Evolutionary conservation across 2,797 vertebrate species (phyloP).

Genomic region (Trichosurus vulpecula): DNA sequence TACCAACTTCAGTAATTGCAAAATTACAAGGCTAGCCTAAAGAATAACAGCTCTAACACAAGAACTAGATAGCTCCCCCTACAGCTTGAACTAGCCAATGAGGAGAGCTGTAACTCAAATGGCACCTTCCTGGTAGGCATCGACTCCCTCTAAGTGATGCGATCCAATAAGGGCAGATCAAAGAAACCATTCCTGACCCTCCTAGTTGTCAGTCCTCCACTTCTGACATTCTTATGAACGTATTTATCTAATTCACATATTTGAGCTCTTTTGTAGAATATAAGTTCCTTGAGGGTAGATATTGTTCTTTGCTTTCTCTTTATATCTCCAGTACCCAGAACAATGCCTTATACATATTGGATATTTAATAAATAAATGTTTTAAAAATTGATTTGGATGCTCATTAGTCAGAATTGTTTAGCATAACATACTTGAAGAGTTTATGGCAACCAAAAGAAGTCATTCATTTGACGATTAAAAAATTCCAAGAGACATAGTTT

Average conservation of each 20-base stretch:
- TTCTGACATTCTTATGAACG: neutral
- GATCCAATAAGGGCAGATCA: neutral
- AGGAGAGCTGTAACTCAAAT: neutral
- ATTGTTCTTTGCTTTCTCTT: neutral
- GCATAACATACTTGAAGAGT: neutral
- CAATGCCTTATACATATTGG: neutral
- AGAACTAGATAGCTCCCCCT: neutral
- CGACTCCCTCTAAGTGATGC: neutral
- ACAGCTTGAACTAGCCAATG: neutral
- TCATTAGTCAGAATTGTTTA: neutral
- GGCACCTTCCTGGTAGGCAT: neutral
- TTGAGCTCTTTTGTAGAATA: neutral
- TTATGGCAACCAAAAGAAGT: neutral
- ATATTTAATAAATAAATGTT: neutral
- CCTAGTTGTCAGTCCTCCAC: neutral
- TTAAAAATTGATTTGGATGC: neutral
- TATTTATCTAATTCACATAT: neutral
- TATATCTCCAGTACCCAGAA: neutral
- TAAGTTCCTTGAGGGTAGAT: neutral
- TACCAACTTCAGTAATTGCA: neutral
- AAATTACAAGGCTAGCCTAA: neutral
- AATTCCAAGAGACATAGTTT: no score
- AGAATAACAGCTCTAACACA: neutral
- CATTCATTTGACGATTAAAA: neutral
- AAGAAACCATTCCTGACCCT: neutral